Evolutionary conservation across 1,140 invertebrate species (phyloP), one percentile per base, ranked within the genome.

Genomic region (Batillaria attramentaria): DNA sequence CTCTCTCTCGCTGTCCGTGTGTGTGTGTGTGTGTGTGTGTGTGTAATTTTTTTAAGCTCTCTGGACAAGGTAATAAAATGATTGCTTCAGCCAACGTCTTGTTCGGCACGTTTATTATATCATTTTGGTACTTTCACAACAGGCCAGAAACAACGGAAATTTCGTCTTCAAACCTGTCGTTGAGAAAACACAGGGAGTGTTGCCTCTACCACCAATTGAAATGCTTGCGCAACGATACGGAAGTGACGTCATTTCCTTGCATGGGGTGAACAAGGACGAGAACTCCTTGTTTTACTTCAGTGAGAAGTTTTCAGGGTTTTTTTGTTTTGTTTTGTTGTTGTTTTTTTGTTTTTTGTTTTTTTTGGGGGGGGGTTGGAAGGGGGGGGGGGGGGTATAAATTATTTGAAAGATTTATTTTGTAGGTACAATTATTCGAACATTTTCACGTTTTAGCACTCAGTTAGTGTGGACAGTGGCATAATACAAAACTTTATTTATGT

Each of bases 211-310:
- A 2, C 74, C 74, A 37, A 5, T 1, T 20, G 31, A 66, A 3
- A 31, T 77, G 37, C 16, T 77, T 31, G 31, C 0, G 1, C 35
- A 41, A 24, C 57, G 74, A 43, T 33, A 18, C n/a, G 31, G n/a
- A 18, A 66, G 57, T 37, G 0, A 66, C 20, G 42, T 66, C 16
- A n/a, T 35, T n/a, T 39, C 74, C 35, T 35, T 77, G 35, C 28
- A 41, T 10, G 74, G 74, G 31, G n/a, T 37, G 24, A 77, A 62
- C 74, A 43, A 35, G 33, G 35, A 77, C 57, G 74, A 77, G 74
- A 24, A 62, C 31, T 35, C 50, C 1, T 18, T 43, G 33, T 33
- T 41, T n/a, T n/a, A n/a, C n/a, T n/a, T n/a, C n/a, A n/a, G n/a
- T n/a, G n/a, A n/a, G n/a, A n/a, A n/a, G n/a, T n/a, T n/a, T n/a